A percentile compares a stretch with the other conserved stretches of the same genome.
These are phyloP conservation scores for Gymnothorax javanicus DNA, from an alignment of 2,797 vertebrate genomes.

Conservation along the genomic window DNA sequence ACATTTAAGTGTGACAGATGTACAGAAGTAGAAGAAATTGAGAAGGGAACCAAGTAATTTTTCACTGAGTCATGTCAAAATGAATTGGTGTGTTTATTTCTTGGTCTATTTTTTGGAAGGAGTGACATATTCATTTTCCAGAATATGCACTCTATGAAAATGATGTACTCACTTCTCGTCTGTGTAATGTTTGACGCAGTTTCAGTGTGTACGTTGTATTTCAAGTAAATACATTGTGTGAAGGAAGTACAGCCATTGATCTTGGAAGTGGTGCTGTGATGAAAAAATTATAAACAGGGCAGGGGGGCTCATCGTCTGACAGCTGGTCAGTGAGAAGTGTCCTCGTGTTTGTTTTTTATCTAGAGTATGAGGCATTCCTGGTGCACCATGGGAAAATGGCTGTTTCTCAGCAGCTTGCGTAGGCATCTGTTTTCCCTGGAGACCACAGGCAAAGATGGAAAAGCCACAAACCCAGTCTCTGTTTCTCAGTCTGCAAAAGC, in stretches of 20 bases:
- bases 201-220: background rate
- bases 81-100: background rate
- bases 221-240: background rate
- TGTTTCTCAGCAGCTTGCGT: background rate
- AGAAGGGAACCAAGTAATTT: too few species aligned
- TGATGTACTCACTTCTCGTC: background rate
- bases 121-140: background rate
- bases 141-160: background rate
- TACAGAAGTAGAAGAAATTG: too few species aligned
- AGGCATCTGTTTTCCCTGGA: constrained; percentile 28
- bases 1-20: too few species aligned
- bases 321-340: background rate
- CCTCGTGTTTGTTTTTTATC: background rate
- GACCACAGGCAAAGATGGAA: constrained; percentile 30
- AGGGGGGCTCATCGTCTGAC: background rate
- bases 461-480: constrained; percentile 35
- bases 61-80: too few species aligned
- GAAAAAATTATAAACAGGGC: background rate
- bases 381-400: constrained; percentile 47
- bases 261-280: background rate
- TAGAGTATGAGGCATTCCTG: constrained; percentile 7
- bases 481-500: background rate
- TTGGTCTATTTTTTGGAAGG: background rate
- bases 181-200: background rate
- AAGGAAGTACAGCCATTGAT: background rate